Evolutionary conservation across 2,888 invertebrate species (phyloP).

Genomic region (Adela reaumurella): DNA sequence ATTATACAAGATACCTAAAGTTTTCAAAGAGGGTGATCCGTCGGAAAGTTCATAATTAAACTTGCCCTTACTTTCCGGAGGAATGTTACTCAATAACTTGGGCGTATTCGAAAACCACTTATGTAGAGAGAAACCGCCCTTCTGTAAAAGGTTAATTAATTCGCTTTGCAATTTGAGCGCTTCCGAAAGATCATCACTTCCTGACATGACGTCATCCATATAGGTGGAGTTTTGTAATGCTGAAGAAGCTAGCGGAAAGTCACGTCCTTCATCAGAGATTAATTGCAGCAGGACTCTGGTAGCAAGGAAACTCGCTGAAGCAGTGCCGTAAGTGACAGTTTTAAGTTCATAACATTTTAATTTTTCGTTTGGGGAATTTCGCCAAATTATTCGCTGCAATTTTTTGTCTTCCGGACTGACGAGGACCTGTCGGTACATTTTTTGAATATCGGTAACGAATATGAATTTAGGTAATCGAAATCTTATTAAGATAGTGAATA

Average conservation of each 20-base stretch:
- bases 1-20: not conserved
- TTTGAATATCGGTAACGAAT: conserved; percentile 16
- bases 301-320: conserved; percentile 14
- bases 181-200: conserved; percentile 13
- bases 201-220: conserved; percentile 16
- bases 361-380: conserved; percentile 7
- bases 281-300: conserved; percentile 14
- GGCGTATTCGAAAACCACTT: conserved; percentile 13
- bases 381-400: conserved; percentile 16
- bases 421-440: conserved; percentile 20
- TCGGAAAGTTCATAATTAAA: not conserved
- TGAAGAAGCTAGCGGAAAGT: conserved; percentile 11
- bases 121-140: conserved; percentile 19
- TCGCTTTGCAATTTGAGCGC: conserved; percentile 12
- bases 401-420: conserved; percentile 13
- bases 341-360: conserved; percentile 8
- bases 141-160: conserved; percentile 12
- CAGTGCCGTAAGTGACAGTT: conserved; percentile 14
- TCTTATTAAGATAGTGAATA: conserved; percentile 16
- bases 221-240: conserved; percentile 12
- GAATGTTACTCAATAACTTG: too few species aligned
- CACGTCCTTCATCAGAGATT: not conserved
- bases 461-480: conserved; percentile 14
- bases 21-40: not conserved
- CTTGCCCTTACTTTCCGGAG: not conserved